Conservation (phyloP, 2,888 invertebrate species). For the Zygogramma bicolorata region DNA sequence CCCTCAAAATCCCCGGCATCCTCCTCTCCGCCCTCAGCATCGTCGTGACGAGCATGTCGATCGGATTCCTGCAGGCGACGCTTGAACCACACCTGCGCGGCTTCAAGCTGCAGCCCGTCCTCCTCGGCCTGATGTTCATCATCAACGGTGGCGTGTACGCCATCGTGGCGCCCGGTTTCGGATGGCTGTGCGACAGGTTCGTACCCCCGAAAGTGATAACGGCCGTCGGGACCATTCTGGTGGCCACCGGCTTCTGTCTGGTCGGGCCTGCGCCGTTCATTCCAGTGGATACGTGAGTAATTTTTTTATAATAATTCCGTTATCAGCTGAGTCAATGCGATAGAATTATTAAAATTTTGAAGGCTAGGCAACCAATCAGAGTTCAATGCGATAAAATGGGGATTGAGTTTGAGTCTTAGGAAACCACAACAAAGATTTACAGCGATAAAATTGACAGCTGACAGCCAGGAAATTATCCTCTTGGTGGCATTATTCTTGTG, state of each 20-base stretch:
- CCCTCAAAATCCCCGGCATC: conserved; percentile 81
- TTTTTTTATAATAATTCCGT: background rate
- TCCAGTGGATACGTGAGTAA: conserved; percentile 72
- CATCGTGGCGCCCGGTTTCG: conserved; percentile 82
- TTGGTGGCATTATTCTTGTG: too few species aligned
- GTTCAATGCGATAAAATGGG: too few species aligned
- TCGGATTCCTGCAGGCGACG: conserved; percentile 90
- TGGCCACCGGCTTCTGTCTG: conserved; percentile 78
- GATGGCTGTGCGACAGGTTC: conserved; percentile 80
- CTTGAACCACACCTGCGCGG: conserved; percentile 87
- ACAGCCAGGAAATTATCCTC: too few species aligned
- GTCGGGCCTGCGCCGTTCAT: conserved; percentile 87
- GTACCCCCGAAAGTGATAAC: conserved; percentile 78
- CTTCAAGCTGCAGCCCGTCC: conserved; percentile 77
- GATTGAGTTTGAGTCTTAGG: too few species aligned
- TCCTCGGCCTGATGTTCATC: conserved; percentile 84
- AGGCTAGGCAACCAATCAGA: too few species aligned
- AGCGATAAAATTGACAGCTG: too few species aligned
- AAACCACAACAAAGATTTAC: too few species aligned
- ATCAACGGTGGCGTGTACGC: conserved; percentile 88
- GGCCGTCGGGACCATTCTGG: conserved; percentile 74
- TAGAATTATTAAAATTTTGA: too few species aligned
- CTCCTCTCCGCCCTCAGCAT: conserved; percentile 78
- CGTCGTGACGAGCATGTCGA: conserved; percentile 83
- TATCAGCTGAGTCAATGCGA: background rate